A percentile compares a stretch with the other conserved stretches of the same genome.
Conservation (phyloP, 2,113 vertebrate species). For the Theristicus caerulescens region DNA sequence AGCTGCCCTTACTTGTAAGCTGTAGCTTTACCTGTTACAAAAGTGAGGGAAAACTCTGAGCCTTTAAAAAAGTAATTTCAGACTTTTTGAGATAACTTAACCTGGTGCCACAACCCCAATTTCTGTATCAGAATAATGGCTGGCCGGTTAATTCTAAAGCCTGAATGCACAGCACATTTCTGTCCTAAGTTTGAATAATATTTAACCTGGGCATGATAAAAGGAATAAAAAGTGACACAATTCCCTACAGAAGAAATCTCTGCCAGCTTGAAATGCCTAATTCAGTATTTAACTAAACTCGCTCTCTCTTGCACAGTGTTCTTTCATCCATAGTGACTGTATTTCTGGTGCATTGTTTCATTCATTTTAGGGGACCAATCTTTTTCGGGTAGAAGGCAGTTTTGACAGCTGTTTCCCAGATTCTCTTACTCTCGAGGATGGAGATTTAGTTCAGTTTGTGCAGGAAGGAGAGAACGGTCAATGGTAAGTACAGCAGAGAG, state of each 20-base stretch:
- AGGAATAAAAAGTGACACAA: neutral
- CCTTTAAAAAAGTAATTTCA: neutral
- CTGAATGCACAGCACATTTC: neutral
- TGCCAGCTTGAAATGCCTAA: neutral
- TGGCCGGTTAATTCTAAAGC: neutral
- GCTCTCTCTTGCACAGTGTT: neutral
- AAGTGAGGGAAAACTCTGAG: neutral
- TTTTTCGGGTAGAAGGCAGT: conserved; percentile 82
- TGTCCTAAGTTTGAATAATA: neutral
- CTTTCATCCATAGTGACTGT: neutral
- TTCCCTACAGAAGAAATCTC: neutral
- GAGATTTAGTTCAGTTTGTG: conserved; percentile 81
- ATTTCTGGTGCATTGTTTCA: neutral
- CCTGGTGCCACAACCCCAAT: neutral
- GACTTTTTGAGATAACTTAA: neutral
- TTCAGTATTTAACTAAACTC: neutral
- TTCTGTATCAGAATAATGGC: neutral
- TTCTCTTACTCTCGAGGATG: conserved; percentile 73
- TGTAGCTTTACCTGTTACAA: neutral
- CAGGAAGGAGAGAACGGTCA: conserved; percentile 83
- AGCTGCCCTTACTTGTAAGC: neutral
- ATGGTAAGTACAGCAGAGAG: conserved; percentile 78
- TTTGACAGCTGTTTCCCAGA: conserved; percentile 73
- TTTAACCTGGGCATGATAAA: neutral
- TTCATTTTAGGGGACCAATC: conserved; percentile 66